Evolutionary conservation across 2,797 vertebrate species (phyloP).

Genomic region (Acomys russatus): DNA sequence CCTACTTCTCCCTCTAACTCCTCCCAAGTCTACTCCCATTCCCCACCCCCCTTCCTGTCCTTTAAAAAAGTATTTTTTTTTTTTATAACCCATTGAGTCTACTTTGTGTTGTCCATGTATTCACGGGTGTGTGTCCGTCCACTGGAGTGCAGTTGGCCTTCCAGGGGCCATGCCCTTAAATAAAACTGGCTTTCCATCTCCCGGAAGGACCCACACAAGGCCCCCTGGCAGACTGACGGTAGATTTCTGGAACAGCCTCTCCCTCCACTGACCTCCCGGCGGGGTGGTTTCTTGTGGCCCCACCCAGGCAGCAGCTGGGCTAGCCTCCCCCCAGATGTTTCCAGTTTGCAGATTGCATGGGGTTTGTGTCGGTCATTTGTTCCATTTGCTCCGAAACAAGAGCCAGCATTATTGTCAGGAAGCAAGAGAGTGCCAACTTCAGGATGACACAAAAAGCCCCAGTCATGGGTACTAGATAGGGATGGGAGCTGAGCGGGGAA

Average conservation of each 20-base stretch:
- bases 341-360: conserved; percentile 60
- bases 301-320: neutral
- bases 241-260: neutral
- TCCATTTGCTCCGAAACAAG: conserved; percentile 81
- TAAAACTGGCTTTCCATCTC: neutral
- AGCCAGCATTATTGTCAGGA: conserved; percentile 80
- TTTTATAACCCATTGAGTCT: neutral
- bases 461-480: conserved; percentile 71
- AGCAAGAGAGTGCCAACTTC: conserved; percentile 66
- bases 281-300: neutral
- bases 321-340: conserved; percentile 59
- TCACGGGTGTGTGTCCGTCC: neutral
- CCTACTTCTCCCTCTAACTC: neutral
- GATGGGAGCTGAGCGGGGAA: too few species aligned
- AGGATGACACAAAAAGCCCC: conserved; percentile 74
- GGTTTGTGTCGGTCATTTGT: conserved; percentile 72
- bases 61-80: neutral
- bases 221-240: neutral
- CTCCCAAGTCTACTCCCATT: neutral
- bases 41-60: neutral
- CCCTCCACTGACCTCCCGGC: neutral
- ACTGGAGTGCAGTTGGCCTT: neutral
- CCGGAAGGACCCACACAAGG: neutral
- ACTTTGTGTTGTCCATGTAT: neutral
- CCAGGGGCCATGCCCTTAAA: neutral